phyloP scores from a whole-genome alignment of 2,113 vertebrate genomes.

The Crocuta crocuta region DNA sequence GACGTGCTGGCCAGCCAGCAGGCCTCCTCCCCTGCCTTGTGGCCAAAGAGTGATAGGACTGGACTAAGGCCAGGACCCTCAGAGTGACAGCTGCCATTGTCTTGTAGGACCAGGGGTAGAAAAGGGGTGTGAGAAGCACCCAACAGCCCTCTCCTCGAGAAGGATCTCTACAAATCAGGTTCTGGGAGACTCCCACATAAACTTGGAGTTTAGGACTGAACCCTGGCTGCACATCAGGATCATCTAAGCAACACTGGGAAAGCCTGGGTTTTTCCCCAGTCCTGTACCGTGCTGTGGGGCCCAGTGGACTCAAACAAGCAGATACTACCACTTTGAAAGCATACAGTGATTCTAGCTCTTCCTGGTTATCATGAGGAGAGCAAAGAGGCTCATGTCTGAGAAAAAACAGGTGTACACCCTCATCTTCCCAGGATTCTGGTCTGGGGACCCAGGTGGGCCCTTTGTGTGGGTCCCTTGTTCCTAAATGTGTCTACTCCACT shows the following conservation, averaged over 20 bases:
- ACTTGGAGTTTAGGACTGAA: background rate
- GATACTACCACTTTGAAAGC: background rate
- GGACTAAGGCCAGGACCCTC: too few species aligned
- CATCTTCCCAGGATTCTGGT: background rate
- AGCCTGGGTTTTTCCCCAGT: background rate
- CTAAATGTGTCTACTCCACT: background rate
- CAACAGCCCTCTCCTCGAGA: background rate
- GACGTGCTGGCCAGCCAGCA: background rate
- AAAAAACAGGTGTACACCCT: background rate
- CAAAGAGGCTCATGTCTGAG: background rate
- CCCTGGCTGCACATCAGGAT: background rate
- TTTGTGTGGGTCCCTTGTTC: background rate
- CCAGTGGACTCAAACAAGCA: rapidly evolving
- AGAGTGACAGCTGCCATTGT: background rate
- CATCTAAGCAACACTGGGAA: background rate
- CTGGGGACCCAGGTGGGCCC: background rate
- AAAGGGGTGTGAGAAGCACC: background rate
- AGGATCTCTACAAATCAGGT: background rate
- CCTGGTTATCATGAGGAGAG: background rate
- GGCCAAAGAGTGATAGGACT: background rate
- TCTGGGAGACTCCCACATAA: background rate
- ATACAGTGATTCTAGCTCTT: background rate
- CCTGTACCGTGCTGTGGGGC: background rate
- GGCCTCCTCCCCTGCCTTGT: background rate
- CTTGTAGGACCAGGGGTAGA: background rate